Base-by-base conservation (phyloP, 2,113 vertebrate species). In the Poeciliopsis occidentalis region DNA sequence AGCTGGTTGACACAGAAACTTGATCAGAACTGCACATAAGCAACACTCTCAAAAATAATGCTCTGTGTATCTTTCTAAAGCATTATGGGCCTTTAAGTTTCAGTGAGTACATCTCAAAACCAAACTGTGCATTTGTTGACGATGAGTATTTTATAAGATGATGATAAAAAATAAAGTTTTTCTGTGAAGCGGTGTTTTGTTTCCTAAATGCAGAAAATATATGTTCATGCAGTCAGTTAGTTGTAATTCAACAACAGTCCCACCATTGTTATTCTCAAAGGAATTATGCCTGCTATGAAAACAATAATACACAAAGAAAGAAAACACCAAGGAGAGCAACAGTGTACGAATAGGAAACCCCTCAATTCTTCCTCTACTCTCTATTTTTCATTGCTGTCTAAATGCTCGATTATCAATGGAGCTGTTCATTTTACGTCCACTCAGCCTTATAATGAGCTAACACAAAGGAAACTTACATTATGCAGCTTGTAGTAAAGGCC, bases 401-500 rank as follows among this genome's bases (percentile, higher is more conserved):
- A 71, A 83, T 81, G 60, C 66, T 78, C 76, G 73, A 66, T 77
- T 78, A 81, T 90, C 78, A 84, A 65, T 77, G 79, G 73, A 87
- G 87, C 80, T 79, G 83, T 67, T 70, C 76, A 22, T 74, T 71
- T 78, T 51, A 65, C 77, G 81, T 41, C 12, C 39, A 12, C 3
- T 4, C 39, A 41, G 12, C 39, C 13, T 41, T 82, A 19, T 37
- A 34, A 41, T 8, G 39, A 68, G 10, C 47, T 64, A 54, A 73
- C 69, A 8, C 62, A 31, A 63, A 51, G 47, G 54, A 79, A 30
- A 96, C 98, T 97, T 92, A 99, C 98, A 87, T 99, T 99, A 93
- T 99, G 98, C 87, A 99, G 95, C 91, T 99, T 99, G 85, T 96
- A 99, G 96, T 99, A 99, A 79, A 99, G 97, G 88, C 98, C 98